Evolutionary conservation across 2,888 invertebrate genomes (phyloP).

Genomic region (Notocelia uddmanniana): DNA sequence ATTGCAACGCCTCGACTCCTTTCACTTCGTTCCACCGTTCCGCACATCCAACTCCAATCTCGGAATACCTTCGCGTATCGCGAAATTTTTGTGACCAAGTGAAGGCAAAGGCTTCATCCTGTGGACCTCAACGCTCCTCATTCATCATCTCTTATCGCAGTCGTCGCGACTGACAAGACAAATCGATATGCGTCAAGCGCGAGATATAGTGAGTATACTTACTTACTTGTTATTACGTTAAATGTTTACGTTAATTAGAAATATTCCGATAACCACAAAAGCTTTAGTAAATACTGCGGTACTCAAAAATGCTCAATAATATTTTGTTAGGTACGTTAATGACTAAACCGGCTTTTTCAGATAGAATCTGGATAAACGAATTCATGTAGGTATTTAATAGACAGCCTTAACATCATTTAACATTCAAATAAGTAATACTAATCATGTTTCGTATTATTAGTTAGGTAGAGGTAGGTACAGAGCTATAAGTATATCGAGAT

Average conservation of each 20-base stretch:
- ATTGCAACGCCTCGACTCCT: slow-evolving; percentile 63
- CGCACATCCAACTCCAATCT: slow-evolving; percentile 33
- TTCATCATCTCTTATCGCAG: slow-evolving; percentile 82
- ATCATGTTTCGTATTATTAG: background rate
- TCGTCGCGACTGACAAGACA: slow-evolving; percentile 79
- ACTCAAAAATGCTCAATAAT: background rate
- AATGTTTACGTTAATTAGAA: slow-evolving; percentile 63
- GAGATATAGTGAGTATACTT: slow-evolving; percentile 78
- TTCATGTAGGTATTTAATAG: too few species aligned
- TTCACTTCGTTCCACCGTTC: slow-evolving; percentile 59
- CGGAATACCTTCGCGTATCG: slow-evolving; percentile 58
- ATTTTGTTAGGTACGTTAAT: slow-evolving; percentile 15
- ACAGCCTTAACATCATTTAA: background rate
- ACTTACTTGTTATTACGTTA: slow-evolving; percentile 53
- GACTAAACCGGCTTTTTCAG: background rate
- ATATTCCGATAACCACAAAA: slow-evolving; percentile 22
- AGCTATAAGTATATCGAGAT: background rate
- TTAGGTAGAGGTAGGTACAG: too few species aligned
- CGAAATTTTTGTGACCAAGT: slow-evolving; percentile 71
- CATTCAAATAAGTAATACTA: background rate
- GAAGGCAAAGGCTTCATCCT: slow-evolving; percentile 80
- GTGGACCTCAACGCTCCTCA: slow-evolving; percentile 83
- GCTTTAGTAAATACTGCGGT: background rate
- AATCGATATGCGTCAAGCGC: slow-evolving; percentile 84
- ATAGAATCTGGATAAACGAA: background rate